Conservation (phyloP, 2,888 invertebrate species). For the Hermaeophaga mercurialis region DNA sequence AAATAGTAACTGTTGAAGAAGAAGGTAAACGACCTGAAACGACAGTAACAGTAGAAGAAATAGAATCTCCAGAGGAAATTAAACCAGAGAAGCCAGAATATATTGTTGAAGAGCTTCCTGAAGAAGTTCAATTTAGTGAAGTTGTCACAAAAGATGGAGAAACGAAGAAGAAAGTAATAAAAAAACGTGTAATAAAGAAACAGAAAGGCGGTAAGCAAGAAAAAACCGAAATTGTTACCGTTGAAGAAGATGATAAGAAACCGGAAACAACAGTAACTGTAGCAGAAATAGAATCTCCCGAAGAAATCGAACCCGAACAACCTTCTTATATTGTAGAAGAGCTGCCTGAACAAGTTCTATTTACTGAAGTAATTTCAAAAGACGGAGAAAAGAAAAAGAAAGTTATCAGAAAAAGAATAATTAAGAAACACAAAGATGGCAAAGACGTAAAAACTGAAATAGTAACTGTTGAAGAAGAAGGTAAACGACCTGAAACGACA, state of each 20-base stretch:
- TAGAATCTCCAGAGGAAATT: constrained; percentile 51
- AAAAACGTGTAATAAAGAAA: constrained; percentile 39
- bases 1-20: constrained; percentile 52
- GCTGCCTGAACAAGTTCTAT: constrained; percentile 40
- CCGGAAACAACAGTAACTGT: constrained; percentile 43
- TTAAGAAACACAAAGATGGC: constrained; percentile 49
- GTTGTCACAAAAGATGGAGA: constrained; percentile 37
- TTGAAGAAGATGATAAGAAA: constrained; percentile 45
- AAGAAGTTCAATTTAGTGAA: constrained; percentile 47
- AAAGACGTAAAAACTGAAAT: constrained; percentile 51
- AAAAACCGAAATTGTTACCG: constrained; percentile 45
- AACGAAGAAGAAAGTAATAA: constrained; percentile 46
- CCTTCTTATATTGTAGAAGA: constrained; percentile 38
- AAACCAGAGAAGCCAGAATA: constrained; percentile 19
- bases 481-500: constrained; percentile 42
- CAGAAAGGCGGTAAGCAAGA: constrained; percentile 46
- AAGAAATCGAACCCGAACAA: constrained; percentile 40
- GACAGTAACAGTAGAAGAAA: constrained; percentile 38
- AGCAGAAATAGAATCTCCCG: constrained; percentile 40
- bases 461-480: constrained; percentile 40
- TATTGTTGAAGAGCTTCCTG: constrained; percentile 44
- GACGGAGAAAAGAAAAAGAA: constrained; percentile 44
- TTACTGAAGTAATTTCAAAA: constrained; percentile 34
- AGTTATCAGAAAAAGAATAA: constrained; percentile 56
- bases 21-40: constrained; percentile 40